Evolutionary conservation across 2,113 vertebrate genomes (phyloP).

Genomic region (Piprites chloris): DNA sequence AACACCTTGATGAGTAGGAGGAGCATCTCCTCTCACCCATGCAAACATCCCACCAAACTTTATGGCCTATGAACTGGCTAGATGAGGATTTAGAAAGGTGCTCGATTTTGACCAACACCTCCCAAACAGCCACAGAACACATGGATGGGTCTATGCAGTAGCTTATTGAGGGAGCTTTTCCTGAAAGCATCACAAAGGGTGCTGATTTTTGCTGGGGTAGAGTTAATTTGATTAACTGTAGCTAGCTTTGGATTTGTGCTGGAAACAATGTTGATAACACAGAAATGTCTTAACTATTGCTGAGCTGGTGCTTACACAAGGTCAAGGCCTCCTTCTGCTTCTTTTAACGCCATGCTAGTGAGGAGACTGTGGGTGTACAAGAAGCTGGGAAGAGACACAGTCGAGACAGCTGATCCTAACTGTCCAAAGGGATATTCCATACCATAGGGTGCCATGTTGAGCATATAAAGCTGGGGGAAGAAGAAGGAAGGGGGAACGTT

Average conservation of each 20-base stretch:
- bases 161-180: background rate
- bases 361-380: background rate
- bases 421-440: background rate
- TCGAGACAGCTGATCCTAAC: background rate
- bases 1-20: background rate
- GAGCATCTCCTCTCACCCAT: background rate
- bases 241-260: background rate
- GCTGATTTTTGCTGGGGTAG: background rate
- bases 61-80: background rate
- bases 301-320: background rate
- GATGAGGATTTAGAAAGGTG: background rate
- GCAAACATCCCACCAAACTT: background rate
- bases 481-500: background rate
- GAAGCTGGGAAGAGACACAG: background rate
- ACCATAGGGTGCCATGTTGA: rapidly evolving
- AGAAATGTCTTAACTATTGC: background rate
- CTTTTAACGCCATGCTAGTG: background rate
- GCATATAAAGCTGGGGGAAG: background rate
- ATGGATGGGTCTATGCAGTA: background rate
- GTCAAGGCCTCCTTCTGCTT: background rate
- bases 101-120: background rate
- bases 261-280: background rate
- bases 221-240: background rate
- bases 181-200: background rate
- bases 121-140: background rate